Conservation (phyloP, 92 coral and sea anemone species). For the Scolanthus callimorphus region DNA sequence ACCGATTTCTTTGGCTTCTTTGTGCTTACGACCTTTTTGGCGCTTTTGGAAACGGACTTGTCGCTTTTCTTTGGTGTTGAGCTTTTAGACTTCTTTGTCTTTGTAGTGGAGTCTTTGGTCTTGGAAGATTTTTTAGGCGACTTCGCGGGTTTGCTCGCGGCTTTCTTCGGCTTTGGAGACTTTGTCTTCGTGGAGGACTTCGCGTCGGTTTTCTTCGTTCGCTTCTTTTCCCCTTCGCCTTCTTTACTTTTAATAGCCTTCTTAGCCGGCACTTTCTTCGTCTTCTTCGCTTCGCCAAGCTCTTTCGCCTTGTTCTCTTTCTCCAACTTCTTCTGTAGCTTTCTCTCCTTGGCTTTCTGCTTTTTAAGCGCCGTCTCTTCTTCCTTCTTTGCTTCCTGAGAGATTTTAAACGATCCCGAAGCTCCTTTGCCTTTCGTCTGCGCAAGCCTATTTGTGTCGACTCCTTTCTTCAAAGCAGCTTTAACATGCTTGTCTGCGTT, state of each 20-base stretch:
- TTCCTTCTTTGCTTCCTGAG: constrained; percentile 74
- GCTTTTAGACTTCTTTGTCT: constrained; percentile 23
- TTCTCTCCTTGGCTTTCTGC: constrained; percentile 17
- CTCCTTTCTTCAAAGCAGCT: constrained; percentile 67
- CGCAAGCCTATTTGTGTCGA: constrained; percentile 49
- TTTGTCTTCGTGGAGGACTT: constrained; percentile 4
- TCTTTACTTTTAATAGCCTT: background rate
- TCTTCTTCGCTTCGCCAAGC: constrained; percentile 11
- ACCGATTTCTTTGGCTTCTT: constrained; percentile 62
- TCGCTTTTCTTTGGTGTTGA: constrained; percentile 34
- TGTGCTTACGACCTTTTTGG: constrained; percentile 5
- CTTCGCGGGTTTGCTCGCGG: constrained; percentile 8
- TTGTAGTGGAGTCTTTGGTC: background rate
- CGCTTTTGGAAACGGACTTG: constrained; percentile 12
- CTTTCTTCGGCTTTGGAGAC: constrained; percentile 6
- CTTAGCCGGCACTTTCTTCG: constrained; percentile 39
- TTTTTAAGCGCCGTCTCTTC: constrained; percentile 35
- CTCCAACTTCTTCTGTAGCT: background rate
- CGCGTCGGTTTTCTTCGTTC: constrained; percentile 3
- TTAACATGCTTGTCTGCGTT: constrained; percentile 50
- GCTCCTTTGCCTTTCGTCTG: constrained; percentile 86
- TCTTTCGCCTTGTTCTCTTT: background rate
- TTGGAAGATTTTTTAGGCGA: constrained; percentile 15
- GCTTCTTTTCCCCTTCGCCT: background rate
- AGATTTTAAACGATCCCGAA: constrained; percentile 74